Evolutionary conservation across 2,888 invertebrate species (phyloP), one percentile per base, ranked within the genome.

Genomic region (Drosophila algonquin): DNA sequence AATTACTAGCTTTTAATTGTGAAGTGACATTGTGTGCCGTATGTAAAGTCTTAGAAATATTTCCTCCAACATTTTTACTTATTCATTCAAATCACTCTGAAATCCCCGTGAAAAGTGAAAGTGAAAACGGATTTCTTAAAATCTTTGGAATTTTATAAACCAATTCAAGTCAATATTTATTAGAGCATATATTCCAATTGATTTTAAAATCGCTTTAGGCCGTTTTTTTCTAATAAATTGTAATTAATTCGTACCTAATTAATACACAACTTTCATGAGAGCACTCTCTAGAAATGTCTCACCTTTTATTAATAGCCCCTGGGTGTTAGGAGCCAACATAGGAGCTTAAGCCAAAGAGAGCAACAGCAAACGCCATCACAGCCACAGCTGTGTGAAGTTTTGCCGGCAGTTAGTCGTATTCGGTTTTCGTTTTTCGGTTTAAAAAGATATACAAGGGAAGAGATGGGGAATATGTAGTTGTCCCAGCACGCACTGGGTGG

Each of bases 321-420:
- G 40, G n/a, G n/a, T 40, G 40, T 40, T 12, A 14, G 35, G 12
- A 35, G 35, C 35, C 14, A 40, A 40, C 14, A 40, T 46, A 30
- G 21, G 21, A 54, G 55, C 50, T 52, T 27, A 47, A 53, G 59
- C 54, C 56, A 8, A 32, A 47, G 52, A 50, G 45, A 44, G 40
- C 48, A 52, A 18, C 48, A 48, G 59, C 51, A 62, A 24, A 48
- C 44, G 40, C 51, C 72, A 59, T 74, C 77, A 80, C 81, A 81
- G 85, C 85, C 75, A 82, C 81, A 81, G 85, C 85, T 81, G 80
- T 85, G 80, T 71, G 68, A 56, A 51, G 68, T 51, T 65, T 79
- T 81, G 80, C 85, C 81, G 81, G 85, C 62, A 76, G 74, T 50
- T 64, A 75, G 74, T 50, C 67, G 72, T 72, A 68, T 68, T 61